Base-by-base conservation (phyloP, 2,888 invertebrate species). In the Carabus problematicus region DNA sequence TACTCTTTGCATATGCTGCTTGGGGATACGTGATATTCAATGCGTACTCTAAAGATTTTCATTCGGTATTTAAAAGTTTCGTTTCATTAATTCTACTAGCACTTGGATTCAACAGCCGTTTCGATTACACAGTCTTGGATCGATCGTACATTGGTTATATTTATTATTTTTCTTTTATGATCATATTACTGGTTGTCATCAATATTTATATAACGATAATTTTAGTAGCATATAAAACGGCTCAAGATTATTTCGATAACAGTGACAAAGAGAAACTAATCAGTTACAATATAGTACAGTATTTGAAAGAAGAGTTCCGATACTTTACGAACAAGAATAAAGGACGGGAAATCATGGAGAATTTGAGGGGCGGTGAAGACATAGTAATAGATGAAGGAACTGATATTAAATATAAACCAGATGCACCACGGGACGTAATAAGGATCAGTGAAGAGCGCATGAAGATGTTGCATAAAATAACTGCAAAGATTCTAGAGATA, bases 41-140 rank as follows among this genome's bases (percentile, higher is more conserved):
- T 8, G 64, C 70, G 14, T 64, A 72, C 8, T 62, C 70, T 0
- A 12, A 55, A 16, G 71, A 73, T 58, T 76, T 76, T 64, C 72
- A 63, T 56, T 70, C 71, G 16, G 16, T 75, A 29, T 39, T 49
- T 1, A 67, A 64, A 8, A 64, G 73, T 40, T 55, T 76, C 7
- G 61, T 72, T 7, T 73, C 72, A 14, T 60, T 76, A 11, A n/a
- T 75, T 3, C 58, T 74, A 6, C 56, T 74, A 14, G 71, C 75
- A 8, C 49, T 77, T 16, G 72, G 72, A 12, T 70, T 76, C 8
- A 55, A 68, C n/a, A 55, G 70, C 1, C 45, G 72, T 19, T 72
- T 75, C 39, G 60, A 75, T 43, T 60, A 72, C 12, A 52, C 70
- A 1, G 61, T 60, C 1, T 64, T 75, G 1, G 62, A 62, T 12